Base-by-base conservation (phyloP, 1,140 invertebrate species). In the Pseudomyrmex dendroicus region DNA sequence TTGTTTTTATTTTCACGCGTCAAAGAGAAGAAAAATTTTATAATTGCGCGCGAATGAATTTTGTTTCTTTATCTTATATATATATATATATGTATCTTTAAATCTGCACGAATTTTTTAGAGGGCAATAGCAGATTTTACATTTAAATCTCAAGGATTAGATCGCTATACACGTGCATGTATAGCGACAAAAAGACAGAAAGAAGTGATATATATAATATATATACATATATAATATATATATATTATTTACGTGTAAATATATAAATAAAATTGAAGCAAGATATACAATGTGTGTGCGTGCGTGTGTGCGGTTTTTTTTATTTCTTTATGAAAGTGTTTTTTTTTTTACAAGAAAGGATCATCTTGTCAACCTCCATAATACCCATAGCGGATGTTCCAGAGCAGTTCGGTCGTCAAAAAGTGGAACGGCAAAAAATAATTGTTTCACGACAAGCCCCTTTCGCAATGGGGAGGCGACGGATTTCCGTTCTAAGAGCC, bases 241-340 rank as follows among this genome's bases (percentile, higher is more conserved):
- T 35, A 35, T 35, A 93, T 93, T 93, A 94, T 93, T 93, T 94
- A 91, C 91, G 89, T 94, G 93, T 94, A 94, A 94, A 94, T 94
- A 94, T 57, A 57, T 57, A 80, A 94, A 94, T 78, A 52, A 91
- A 91, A 85, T 92, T 93, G 91, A 91, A 85, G 83, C 84, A 90
- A 67, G 76, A 10, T 74, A 52, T 74, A 59, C 17, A 12, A 13
- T 48, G 5, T 35, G 35, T 35, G 35, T 35, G 35, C 3, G 5
- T 35, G 35, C 5, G 35, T 35, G 35, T 35, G 35, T 35, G 25
- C 1, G 3, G 35, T 35, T 35, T 35, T 35, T 35, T 35, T 35
- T 7, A 35, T 35, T 35, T 35, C 35, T 35, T 7, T 7, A 35
- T 35, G 25, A 35, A 35, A 35, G 20, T 25, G 54, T 56, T 35